These are phyloP conservation scores for Alviniconcha strummeri DNA, from an alignment of 2,888 invertebrate genomes.

Conservation along the genomic window DNA sequence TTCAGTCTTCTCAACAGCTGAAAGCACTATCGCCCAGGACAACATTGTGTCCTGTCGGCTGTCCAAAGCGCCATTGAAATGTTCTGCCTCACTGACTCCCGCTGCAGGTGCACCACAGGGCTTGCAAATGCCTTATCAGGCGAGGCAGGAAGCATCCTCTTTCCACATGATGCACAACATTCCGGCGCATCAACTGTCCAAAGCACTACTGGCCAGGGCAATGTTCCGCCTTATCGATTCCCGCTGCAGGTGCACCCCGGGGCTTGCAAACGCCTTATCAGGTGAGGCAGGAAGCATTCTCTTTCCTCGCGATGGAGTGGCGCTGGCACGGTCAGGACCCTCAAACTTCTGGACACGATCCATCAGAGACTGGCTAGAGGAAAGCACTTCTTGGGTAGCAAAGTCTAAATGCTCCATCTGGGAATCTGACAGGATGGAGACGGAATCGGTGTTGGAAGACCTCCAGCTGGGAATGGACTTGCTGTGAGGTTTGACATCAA, in stretches of 20 bases:
- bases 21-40: no score
- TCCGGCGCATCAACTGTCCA: neutral
- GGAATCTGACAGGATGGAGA: conserved; percentile 54
- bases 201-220: neutral
- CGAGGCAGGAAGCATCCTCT: conserved; percentile 23
- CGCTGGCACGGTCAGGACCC: neutral
- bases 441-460: conserved; percentile 35
- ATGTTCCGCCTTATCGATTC: conserved; percentile 1
- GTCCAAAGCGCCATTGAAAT: neutral
- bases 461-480: conserved; percentile 12
- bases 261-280: conserved; percentile 29
- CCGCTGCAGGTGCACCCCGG: conserved; percentile 20
- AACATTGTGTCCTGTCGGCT: neutral
- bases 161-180: neutral
- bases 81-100: neutral
- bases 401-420: conserved; percentile 48
- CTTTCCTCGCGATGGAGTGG: conserved; percentile 7
- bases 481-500: neutral
- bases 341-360: conserved; percentile 13
- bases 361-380: conserved; percentile 6
- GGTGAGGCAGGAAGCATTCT: conserved; percentile 29
- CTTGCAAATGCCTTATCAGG: conserved; percentile 29
- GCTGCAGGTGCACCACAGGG: conserved; percentile 24
- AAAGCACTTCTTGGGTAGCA: conserved; percentile 32
- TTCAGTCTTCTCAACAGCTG: no score